phyloP scores from a whole-genome alignment of 2,113 vertebrate species.

The Colaptes auratus region DNA sequence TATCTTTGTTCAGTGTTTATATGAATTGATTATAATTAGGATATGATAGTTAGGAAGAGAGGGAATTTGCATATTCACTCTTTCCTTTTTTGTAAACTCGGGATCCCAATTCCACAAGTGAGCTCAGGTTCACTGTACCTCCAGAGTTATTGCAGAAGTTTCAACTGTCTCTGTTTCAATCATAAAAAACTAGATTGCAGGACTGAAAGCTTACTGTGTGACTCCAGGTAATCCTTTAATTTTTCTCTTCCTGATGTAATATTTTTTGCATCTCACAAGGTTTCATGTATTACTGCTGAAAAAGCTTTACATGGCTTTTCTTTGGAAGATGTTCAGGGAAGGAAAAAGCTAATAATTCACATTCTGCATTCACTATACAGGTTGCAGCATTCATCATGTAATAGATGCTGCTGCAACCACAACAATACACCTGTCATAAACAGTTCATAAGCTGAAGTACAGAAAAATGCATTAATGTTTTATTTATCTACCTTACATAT shows the following conservation, averaged over 20 bases:
- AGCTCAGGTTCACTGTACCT: neutral
- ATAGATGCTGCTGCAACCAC: neutral
- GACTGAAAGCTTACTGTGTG: neutral
- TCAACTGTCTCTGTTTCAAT: neutral
- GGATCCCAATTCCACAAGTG: neutral
- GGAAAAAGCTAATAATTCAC: neutral
- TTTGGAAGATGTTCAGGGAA: neutral
- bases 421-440: neutral
- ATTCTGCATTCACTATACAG: neutral
- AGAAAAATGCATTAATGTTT: conserved; percentile 1
- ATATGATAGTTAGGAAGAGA: neutral
- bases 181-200: neutral
- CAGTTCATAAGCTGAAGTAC: neutral
- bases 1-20: neutral
- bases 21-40: neutral
- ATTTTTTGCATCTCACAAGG: neutral
- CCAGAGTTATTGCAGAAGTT: neutral
- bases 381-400: neutral
- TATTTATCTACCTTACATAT: neutral
- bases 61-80: neutral
- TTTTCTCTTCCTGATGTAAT: neutral
- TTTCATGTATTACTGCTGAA: neutral
- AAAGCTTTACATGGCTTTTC: neutral
- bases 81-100: neutral
- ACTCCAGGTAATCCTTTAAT: neutral